Evolutionary conservation across 2,888 invertebrate genomes (phyloP), one percentile per base, ranked within the genome.

Genomic region (Psylliodes chrysocephalus): DNA sequence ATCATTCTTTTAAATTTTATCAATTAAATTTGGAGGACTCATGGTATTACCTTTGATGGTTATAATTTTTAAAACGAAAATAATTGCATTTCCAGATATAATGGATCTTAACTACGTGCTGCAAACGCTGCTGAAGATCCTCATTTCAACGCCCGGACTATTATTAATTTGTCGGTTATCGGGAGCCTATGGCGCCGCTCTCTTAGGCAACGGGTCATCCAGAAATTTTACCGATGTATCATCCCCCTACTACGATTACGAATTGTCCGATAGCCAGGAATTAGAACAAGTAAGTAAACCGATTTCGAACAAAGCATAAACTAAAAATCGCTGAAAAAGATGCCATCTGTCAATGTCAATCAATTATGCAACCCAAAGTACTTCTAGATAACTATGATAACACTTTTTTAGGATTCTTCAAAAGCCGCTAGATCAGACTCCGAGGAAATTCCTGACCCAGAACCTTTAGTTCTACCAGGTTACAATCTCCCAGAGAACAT

Each of bases 401-500:
- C n/a, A n/a, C 14, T 38, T 17, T 22, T 14, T 38, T 51, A 42
- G n/a, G n/a, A 28, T 15, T 28, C 15, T 19, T 28, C n/a, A 5
- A 40, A 53, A 40, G 12, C 33, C 8, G n/a, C 12, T 14, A 62
- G 40, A 14, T 51, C 28, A 0, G 25, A 70, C 5, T 70, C 71
- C 0, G 82, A 82, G 73, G 77, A 79, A 70, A 81, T 82, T 28
- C 83, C 83, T 4, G 76, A 82, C 69, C 82, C 83, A 19, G 81
- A 81, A 1, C 75, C 81, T 0, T 65, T 83, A 33, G 81, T 83
- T 2, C 70, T 82, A 2, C 80, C 82, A 0, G 83, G 83, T 3
- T 83, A 83, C 65, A 83, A 82, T 60, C 74, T 82, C 6, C 86
- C 87, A 10, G 86, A 86, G 72, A 86, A 85, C 72, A 86, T 87